Conservation (phyloP, 2,797 vertebrate species). For the Hemibagrus guttatus region DNA sequence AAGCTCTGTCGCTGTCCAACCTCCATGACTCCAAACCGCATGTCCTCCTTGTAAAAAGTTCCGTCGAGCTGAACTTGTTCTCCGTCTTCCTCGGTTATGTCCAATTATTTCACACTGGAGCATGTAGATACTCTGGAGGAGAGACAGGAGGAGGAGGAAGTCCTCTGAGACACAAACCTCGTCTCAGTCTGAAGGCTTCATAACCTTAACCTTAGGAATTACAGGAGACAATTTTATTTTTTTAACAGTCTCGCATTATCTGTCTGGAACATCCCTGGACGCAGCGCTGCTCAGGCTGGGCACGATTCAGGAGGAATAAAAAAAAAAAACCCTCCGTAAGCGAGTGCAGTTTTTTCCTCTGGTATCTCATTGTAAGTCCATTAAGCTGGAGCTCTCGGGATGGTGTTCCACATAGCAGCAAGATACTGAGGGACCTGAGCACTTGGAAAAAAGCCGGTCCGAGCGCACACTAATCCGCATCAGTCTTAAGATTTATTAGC, state of each 20-base stretch:
- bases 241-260: not conserved
- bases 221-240: not conserved
- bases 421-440: constrained; percentile 34
- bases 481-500: constrained; percentile 57
- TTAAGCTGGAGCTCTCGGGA: constrained; percentile 29
- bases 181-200: constrained; percentile 8
- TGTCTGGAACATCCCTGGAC: constrained; percentile 8
- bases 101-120: constrained; percentile 52
- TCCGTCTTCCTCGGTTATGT: constrained; percentile 48
- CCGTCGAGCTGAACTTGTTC: constrained; percentile 9
- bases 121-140: constrained; percentile 49
- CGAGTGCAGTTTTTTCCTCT: not conserved
- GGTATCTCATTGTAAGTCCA: constrained; percentile 14
- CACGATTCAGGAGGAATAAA: not conserved
- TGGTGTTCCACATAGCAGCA: constrained; percentile 32
- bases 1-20: constrained; percentile 31
- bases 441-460: constrained; percentile 25
- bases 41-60: constrained; percentile 28
- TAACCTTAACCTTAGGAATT: not conserved
- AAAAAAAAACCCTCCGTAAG: not conserved
- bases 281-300: not conserved
- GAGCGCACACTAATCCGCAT: constrained; percentile 35
- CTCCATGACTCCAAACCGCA: constrained; percentile 23
- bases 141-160: constrained; percentile 45
- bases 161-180: constrained; percentile 16